Evolutionary conservation across 2,888 invertebrate genomes (phyloP), one percentile per base, ranked within the genome.

Genomic region (Melinaea marsaeus): DNA sequence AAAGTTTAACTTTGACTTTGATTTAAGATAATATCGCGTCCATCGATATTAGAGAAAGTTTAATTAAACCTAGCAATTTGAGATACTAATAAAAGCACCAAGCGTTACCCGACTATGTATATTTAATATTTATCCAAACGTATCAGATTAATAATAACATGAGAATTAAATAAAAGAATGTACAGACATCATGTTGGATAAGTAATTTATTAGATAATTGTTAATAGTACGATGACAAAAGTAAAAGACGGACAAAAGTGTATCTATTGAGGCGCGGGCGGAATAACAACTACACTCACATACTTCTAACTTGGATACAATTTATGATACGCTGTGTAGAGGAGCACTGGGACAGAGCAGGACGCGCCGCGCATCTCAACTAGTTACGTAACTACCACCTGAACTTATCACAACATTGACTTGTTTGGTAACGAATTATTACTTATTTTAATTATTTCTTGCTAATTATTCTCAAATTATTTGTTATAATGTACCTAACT

Each of bases 221-320:
- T 51, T 22, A 51, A 32, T 51, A 32, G 32, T 51, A 32, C 9
- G 32, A 32, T 32, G 22, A 32, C 32, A 51, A 32, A 51, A 51
- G 51, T 32, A 11, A 6, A 22, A 32, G 51, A 51, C 51, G 32
- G 22, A 51, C 51, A 7, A 11, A 51, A 51, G 32, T 51, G 48
- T 48, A 32, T 51, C 32, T 51, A 32, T 32, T 11, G 6, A 11
- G 0, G 11, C 51, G 51, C 32, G 51, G 7, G n/a, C 32, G 22
- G 51, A 51, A 51, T 51, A 51, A 51, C 32, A 51, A 51, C 9
- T 9, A n/a, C 32, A 32, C 11, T 51, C 32, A 51, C 51, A 51
- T 32, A 32, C 51, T 51, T 42, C 42, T 42, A 42, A 37, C 5
- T 37, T 37, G 37, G 37, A 48, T 13, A 48, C 2, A 22, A 51